Evolutionary conservation across 2,888 invertebrate genomes (phyloP).

Genomic region (Sesia bembeciformis): DNA sequence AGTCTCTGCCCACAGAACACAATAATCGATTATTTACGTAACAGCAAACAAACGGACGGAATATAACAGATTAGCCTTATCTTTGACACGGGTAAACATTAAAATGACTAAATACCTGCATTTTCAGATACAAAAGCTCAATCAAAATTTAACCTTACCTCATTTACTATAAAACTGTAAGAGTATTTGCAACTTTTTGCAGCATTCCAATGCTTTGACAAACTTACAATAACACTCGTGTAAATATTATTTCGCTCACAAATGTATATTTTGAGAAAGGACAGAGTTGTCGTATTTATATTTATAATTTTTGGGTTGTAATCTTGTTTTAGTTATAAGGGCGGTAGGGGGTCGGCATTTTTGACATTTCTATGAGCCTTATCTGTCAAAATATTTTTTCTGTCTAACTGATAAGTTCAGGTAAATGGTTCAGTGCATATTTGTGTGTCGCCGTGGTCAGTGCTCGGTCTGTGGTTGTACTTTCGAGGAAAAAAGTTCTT

Average conservation of each 20-base stretch:
- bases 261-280: no score
- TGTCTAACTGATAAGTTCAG: constrained; percentile 41
- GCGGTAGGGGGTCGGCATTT: constrained; percentile 50
- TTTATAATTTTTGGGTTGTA: neutral
- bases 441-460: constrained; percentile 32
- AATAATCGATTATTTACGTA: neutral
- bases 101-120: constrained; percentile 44
- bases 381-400: constrained; percentile 58
- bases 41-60: constrained; percentile 38
- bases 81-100: constrained; percentile 50
- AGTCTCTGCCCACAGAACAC: neutral
- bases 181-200: neutral
- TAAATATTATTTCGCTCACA: no score
- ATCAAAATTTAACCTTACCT: constrained; percentile 8
- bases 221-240: no score
- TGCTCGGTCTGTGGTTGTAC: constrained; percentile 3
- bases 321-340: constrained; percentile 7
- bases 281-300: no score
- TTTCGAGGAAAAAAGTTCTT: neutral
- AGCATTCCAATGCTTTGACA: neutral
- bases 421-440: constrained; percentile 41
- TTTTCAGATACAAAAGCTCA: constrained; percentile 2
- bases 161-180: constrained; percentile 5
- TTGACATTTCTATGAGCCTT: constrained; percentile 46
- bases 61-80: constrained; percentile 64